Percentiles rank a stretch among this genome's conserved stretches.
Evolutionary conservation across 2,888 invertebrate genomes (phyloP).

Genomic region (Rhagonycha lutea): DNA sequence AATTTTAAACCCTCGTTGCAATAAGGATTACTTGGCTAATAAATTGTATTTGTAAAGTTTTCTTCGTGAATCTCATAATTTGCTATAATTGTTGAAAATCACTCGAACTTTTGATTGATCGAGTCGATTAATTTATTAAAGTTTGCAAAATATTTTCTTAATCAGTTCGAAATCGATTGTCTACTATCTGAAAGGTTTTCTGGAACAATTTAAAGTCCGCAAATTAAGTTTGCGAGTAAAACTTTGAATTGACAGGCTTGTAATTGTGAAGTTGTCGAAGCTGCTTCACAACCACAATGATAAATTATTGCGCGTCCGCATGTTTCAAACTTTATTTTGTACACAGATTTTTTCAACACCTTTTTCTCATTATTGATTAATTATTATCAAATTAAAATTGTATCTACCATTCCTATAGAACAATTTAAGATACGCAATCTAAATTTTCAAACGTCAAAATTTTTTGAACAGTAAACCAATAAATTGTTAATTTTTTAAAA

Average conservation of each 20-base stretch:
- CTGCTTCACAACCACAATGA: constrained; percentile 37
- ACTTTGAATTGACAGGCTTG: constrained; percentile 46
- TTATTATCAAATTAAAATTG: not conserved
- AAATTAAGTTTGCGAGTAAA: constrained; percentile 47
- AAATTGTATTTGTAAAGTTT: not conserved
- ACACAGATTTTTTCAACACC: constrained; percentile 6
- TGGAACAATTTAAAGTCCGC: constrained; percentile 46
- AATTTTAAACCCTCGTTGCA: not conserved
- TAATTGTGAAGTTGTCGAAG: constrained; percentile 47
- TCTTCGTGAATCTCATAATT: not conserved
- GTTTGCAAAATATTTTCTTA: constrained; percentile 32
- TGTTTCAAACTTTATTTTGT: constrained; percentile 20
- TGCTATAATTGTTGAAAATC: not conserved
- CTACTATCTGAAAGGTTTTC: constrained; percentile 45
- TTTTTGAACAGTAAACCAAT: too few species aligned
- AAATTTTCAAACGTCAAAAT: too few species aligned
- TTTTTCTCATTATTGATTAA: not conserved
- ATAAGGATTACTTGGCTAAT: not conserved
- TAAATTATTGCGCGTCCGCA: constrained; percentile 39
- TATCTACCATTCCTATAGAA: not conserved
- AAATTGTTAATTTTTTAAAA: too few species aligned
- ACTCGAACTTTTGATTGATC: not conserved
- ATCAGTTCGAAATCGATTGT: constrained; percentile 41
- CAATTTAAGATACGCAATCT: too few species aligned
- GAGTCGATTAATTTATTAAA: constrained; percentile 22